Base-by-base conservation (phyloP, 2,888 invertebrate species). In the Brachypalpus laphriformis region DNA sequence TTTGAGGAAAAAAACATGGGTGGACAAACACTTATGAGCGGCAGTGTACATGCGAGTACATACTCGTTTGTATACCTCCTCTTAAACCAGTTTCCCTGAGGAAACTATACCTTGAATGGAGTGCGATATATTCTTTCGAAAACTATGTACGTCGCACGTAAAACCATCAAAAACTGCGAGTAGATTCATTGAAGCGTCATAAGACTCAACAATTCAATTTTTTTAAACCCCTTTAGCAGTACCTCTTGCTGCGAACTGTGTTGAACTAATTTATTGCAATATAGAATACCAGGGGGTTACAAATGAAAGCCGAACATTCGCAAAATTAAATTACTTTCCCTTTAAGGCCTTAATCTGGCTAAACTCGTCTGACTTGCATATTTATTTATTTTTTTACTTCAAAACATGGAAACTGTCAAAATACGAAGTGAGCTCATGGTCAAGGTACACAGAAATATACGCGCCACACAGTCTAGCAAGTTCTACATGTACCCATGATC, bases 401-500 rank as follows among this genome's bases (percentile, higher is more conserved):
- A 18, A 45, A 45, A 14, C 4, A 40, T 16, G 7, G 40, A 18
- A 18, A 8, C 7, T 45, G 18, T 18, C 45, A 18, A 45, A 45
- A 45, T 45, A 45, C 18, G 2, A 6, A 45, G 5, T 18, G 8
- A 45, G 18, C 18, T 45, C 9, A 18, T 1, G 11, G 11, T n/a
- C 1, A 3, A 20, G 7, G 11, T 1, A 5, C 18, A 45, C 2
- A 18, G 1, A 1, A 6, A 42, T 6, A 5, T 20, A 7, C 57
- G 57, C 57, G 59, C 59, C 59, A 59, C 37, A 7, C n/a, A 40
- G 59, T 59, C 42, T 42, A 42, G 22, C 40, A 7, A 25, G 18
- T 22, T 45, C 9, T 18, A 18, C 45, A 7, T 18, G 45, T 18
- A 2, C 9, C 28, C 5, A 25, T 3, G 1, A 18, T 9, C 9